A percentile compares a stretch with the other conserved stretches of the same genome.
Evolutionary conservation across 1,140 invertebrate species (phyloP).

Genomic region (Cotesia glomerata): DNA sequence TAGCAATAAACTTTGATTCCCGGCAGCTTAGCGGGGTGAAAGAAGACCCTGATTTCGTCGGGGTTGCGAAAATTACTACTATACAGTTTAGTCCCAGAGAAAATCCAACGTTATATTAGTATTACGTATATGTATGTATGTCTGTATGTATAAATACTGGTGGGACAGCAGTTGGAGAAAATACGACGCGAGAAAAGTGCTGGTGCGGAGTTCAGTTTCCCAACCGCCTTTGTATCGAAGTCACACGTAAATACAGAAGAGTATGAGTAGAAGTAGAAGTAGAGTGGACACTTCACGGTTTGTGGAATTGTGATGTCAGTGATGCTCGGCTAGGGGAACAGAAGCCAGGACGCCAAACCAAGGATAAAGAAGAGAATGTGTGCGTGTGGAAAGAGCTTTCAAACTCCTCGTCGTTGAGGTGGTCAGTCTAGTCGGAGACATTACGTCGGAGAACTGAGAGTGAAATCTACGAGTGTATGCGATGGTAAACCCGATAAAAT

Average conservation of each 20-base stretch:
- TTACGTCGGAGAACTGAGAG: constrained; percentile 12
- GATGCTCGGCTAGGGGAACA: no score
- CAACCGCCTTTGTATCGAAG: constrained; percentile 41
- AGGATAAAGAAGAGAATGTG: background rate
- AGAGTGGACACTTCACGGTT: background rate
- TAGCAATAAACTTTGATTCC: constrained; percentile 63
- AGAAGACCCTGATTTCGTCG: constrained; percentile 60
- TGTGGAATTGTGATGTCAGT: background rate
- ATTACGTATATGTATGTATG: background rate
- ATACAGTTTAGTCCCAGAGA: constrained; percentile 20
- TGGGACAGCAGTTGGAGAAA: no score
- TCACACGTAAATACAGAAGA: constrained; percentile 10
- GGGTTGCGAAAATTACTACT: constrained; percentile 61
- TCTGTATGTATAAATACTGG: background rate
- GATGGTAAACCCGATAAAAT: constrained; percentile 25
- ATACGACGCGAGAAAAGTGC: constrained; percentile 45
- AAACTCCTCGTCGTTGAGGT: constrained; percentile 29
- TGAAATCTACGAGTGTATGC: constrained; percentile 18
- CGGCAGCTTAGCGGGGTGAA: constrained; percentile 47
- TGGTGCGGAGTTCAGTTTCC: constrained; percentile 45
- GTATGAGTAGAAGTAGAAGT: constrained; percentile 16
- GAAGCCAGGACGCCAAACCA: no score
- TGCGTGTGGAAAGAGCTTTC: constrained; percentile 16
- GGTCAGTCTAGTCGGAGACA: constrained; percentile 23
- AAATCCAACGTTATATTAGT: constrained; percentile 10